phyloP scores from a whole-genome alignment of 2,888 invertebrate genomes.

The Nudaria mundana region DNA sequence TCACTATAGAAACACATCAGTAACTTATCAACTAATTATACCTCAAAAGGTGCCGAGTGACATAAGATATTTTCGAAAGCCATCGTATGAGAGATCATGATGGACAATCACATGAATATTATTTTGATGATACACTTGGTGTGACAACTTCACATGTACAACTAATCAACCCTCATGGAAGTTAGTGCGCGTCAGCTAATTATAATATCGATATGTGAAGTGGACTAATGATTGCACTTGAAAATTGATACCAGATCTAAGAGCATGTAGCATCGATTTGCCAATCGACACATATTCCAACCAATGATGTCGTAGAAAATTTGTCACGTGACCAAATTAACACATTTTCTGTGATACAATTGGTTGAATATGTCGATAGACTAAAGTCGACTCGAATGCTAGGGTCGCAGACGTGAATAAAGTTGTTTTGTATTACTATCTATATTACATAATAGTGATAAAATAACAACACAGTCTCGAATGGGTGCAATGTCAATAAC shows the following conservation, averaged over 20 bases:
- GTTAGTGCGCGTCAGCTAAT: conserved; percentile 5
- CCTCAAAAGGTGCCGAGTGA: not conserved
- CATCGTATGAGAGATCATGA: not conserved
- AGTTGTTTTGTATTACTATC: no score
- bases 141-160: not conserved
- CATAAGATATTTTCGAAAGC: not conserved
- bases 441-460: no score
- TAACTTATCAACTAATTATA: not conserved
- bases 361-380: no score
- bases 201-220: conserved; percentile 9
- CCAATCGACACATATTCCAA: no score
- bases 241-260: not conserved
- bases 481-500: no score
- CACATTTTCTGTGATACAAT: no score
- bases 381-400: no score
- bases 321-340: no score
- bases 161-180: not conserved
- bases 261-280: not conserved
- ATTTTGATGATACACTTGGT: not conserved
- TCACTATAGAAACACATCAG: not conserved
- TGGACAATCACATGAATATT: not conserved
- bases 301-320: no score
- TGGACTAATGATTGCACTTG: conserved; percentile 6
- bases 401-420: no score
- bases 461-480: no score